phyloP scores from a whole-genome alignment of 1,140 invertebrate genomes.

The Eumaeus atala region DNA sequence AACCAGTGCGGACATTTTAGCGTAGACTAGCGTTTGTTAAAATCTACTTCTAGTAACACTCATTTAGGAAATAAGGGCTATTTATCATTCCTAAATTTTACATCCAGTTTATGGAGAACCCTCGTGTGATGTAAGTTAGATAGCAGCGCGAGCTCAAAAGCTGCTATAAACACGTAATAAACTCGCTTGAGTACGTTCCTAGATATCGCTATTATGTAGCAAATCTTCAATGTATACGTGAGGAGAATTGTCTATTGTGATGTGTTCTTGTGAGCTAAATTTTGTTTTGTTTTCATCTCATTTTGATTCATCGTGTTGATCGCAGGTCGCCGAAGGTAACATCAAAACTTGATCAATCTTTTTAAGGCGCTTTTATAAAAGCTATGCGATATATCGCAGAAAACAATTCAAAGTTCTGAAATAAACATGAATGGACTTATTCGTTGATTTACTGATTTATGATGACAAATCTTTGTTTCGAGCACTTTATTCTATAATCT shows the following conservation, averaged over 20 bases:
- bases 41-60: no score
- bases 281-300: constrained; percentile 10
- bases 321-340: not conserved
- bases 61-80: no score
- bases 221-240: constrained; percentile 18
- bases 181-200: constrained; percentile 1
- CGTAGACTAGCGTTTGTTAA: no score
- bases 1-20: not conserved
- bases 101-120: constrained; percentile 2
- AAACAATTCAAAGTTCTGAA: no score
- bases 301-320: constrained; percentile 11
- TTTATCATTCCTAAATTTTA: not conserved
- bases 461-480: no score
- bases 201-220: constrained; percentile 18
- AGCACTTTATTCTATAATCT: no score
- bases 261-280: constrained; percentile 6
- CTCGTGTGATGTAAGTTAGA: constrained; percentile 1
- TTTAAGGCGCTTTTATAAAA: no score
- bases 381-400: no score
- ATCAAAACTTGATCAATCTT: constrained; percentile 1
- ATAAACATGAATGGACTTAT: no score
- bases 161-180: constrained; percentile 18
- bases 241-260: constrained; percentile 10
- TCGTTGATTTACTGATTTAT: no score
- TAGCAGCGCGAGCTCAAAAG: constrained; percentile 12